A percentile compares a stretch with the other conserved stretches of the same genome.
These are phyloP conservation scores for Taeniopygia guttata DNA, from an alignment of 2,797 vertebrate genomes.

Conservation along the genomic window DNA sequence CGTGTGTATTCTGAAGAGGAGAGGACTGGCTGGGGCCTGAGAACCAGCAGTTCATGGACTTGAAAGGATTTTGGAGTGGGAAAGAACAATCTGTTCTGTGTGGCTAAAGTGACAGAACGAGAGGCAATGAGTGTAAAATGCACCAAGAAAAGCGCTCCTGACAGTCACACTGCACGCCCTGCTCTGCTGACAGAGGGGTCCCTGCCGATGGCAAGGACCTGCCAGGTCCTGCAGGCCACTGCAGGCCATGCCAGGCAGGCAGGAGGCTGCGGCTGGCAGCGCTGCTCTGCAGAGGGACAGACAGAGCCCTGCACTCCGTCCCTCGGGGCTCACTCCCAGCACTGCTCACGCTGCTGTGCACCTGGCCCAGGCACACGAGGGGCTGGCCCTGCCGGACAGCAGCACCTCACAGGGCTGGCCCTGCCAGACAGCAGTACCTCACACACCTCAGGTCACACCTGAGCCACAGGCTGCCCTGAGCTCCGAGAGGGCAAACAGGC, in stretches of 20 bases:
- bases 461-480: neutral
- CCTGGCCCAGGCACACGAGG: neutral
- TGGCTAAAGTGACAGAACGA: neutral
- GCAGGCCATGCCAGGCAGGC: neutral
- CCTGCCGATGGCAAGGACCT: neutral
- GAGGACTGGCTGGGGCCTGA: neutral
- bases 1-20: neutral
- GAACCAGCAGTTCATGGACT: neutral
- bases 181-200: neutral
- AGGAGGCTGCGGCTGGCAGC: neutral
- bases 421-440: neutral
- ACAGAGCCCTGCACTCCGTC: too few relatives aligned
- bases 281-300: rapidly evolving
- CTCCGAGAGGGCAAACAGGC: neutral
- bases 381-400: neutral
- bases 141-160: neutral
- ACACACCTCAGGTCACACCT: too few relatives aligned
- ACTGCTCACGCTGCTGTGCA: neutral
- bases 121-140: neutral
- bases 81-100: neutral
- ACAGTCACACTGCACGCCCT: neutral
- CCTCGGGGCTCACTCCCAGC: neutral
- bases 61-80: neutral
- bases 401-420: neutral
- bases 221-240: neutral